Conservation (phyloP, 2,113 vertebrate genomes). For the Nannospalax galili region DNA sequence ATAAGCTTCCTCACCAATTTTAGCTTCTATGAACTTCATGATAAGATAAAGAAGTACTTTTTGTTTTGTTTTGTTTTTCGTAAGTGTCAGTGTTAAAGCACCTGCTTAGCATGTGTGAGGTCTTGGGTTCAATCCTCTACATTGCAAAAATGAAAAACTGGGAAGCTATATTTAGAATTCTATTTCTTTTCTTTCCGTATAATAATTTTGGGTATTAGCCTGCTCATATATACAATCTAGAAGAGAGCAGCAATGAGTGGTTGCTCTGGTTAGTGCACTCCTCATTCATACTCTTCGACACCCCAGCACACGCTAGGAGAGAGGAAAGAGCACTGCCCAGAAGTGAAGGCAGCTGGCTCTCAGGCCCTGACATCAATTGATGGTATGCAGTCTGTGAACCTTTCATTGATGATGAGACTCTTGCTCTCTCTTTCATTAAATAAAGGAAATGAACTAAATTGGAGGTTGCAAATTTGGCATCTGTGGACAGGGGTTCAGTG, state of each 20-base stretch:
- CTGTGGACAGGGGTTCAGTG: neutral
- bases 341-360: neutral
- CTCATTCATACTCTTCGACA: rapidly evolving
- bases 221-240: neutral
- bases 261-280: rapidly evolving
- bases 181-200: neutral
- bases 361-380: neutral
- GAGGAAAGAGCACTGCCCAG: neutral
- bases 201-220: neutral
- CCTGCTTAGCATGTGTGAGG: neutral
- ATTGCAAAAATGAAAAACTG: neutral
- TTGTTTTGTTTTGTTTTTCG: neutral
- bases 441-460: neutral
- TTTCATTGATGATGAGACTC: neutral
- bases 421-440: neutral
- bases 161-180: neutral
- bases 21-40: neutral
- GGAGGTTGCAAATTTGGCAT: neutral
- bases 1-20: neutral
- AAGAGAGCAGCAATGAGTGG: neutral
- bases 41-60: neutral
- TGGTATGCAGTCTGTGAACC: neutral
- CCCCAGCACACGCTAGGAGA: neutral
- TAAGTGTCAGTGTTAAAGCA: neutral
- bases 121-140: neutral